Evolutionary conservation across 1,140 invertebrate genomes (phyloP).

Genomic region (Camponotus floridanus): DNA sequence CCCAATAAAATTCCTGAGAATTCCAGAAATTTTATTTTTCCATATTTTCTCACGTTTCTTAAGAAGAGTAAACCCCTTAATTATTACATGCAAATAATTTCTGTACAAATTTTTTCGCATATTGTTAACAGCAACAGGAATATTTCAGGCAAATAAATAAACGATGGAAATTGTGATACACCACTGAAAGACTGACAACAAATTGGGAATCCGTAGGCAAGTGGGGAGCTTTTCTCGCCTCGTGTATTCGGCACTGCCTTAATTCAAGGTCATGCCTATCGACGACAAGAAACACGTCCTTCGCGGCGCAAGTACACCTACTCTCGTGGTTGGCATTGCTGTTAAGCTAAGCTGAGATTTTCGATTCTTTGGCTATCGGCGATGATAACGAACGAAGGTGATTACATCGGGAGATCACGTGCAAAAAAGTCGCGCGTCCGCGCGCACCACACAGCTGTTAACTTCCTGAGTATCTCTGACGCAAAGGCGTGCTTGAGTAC

Average conservation of each 20-base stretch:
- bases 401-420: conserved; percentile 18
- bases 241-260: neutral
- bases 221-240: neutral
- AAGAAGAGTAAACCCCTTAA: too few relatives aligned
- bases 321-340: conserved; percentile 42
- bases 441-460: neutral
- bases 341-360: neutral
- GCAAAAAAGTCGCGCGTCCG: neutral
- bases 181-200: neutral
- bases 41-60: too few relatives aligned
- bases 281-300: neutral
- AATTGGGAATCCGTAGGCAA: too few relatives aligned
- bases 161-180: neutral
- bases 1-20: too few relatives aligned
- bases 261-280: neutral
- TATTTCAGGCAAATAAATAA: neutral
- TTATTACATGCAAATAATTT: neutral
- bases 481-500: neutral
- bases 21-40: too few relatives aligned
- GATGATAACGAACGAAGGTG: neutral
- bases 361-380: conserved; percentile 14
- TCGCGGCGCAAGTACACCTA: conserved; percentile 23
- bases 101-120: neutral
- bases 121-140: neutral
- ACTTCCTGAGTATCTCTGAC: neutral